Evolutionary conservation across 2,797 vertebrate species (phyloP).

Genomic region (Capromys pilorides): DNA sequence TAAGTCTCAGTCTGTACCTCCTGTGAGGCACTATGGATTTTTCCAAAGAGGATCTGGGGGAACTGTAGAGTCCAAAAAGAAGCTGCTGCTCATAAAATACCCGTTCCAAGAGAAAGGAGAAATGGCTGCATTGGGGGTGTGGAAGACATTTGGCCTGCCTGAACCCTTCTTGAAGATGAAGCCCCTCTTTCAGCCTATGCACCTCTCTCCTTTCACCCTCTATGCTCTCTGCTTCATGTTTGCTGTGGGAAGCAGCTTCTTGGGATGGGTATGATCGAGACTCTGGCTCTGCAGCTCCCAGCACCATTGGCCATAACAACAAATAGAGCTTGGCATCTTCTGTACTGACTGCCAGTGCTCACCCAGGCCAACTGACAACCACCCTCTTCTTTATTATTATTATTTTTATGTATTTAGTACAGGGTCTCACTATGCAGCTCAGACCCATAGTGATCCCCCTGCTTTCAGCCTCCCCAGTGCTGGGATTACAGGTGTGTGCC

Average conservation of each 20-base stretch:
- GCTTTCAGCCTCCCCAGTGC: too few relatives aligned
- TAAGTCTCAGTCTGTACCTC: not conserved
- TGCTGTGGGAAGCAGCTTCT: not conserved
- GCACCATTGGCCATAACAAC: not conserved
- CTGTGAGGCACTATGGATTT: not conserved
- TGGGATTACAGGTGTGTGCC: too few relatives aligned
- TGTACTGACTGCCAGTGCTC: not conserved
- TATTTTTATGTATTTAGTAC: too few relatives aligned
- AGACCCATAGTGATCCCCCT: too few relatives aligned
- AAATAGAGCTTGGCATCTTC: slow-evolving; percentile 18
- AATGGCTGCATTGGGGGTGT: not conserved
- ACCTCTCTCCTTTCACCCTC: not conserved
- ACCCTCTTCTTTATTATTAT: not conserved
- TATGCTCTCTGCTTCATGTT: not conserved
- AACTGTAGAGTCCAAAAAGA: not conserved
- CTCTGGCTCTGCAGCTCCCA: not conserved
- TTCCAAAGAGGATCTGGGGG: not conserved
- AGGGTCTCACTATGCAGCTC: too few relatives aligned
- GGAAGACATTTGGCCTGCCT: not conserved
- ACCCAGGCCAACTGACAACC: not conserved
- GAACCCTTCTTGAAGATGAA: not conserved
- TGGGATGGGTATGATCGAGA: not conserved
- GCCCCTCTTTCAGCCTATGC: not conserved
- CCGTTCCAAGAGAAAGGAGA: not conserved
- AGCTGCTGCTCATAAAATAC: not conserved